Evolutionary conservation across 2,797 vertebrate genomes (phyloP).

Genomic region (Mormyrops attenuatus): DNA sequence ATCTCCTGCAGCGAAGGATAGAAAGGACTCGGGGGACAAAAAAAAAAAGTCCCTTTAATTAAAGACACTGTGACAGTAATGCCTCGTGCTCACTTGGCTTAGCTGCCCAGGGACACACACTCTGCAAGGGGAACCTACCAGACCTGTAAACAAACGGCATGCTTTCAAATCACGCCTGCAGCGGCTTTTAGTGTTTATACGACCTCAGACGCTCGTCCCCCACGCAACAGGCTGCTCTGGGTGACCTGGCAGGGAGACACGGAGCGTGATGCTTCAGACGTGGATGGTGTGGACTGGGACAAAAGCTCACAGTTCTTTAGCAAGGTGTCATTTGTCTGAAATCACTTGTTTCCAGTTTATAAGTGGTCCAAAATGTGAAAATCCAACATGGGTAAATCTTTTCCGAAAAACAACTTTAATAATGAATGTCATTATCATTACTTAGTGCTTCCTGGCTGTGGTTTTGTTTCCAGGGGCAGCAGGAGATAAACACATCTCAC

Average conservation of each 20-base stretch:
- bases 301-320: not conserved
- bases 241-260: not conserved
- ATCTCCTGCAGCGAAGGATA: not conserved
- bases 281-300: not conserved
- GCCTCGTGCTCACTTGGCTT: not conserved
- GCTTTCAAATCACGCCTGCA: not conserved
- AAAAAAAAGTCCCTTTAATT: not conserved
- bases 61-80: constrained; percentile 1
- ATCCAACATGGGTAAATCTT: not conserved
- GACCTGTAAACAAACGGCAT: not conserved
- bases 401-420: not conserved
- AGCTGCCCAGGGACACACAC: not conserved
- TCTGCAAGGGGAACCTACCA: not conserved
- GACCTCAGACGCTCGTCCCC: not conserved
- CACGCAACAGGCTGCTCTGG: not conserved
- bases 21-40: not conserved
- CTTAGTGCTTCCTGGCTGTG: not conserved
- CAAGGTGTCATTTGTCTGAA: not conserved
- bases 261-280: not conserved
- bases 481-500: not conserved
- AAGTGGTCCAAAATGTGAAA: not conserved
- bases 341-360: not conserved
- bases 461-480: not conserved
- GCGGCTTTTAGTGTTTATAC: not conserved
- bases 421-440: not conserved